Evolutionary conservation across 92 coral and sea anemone genomes (phyloP), one percentile per base, ranked within the genome.

Genomic region (Meandrina meandrites): DNA sequence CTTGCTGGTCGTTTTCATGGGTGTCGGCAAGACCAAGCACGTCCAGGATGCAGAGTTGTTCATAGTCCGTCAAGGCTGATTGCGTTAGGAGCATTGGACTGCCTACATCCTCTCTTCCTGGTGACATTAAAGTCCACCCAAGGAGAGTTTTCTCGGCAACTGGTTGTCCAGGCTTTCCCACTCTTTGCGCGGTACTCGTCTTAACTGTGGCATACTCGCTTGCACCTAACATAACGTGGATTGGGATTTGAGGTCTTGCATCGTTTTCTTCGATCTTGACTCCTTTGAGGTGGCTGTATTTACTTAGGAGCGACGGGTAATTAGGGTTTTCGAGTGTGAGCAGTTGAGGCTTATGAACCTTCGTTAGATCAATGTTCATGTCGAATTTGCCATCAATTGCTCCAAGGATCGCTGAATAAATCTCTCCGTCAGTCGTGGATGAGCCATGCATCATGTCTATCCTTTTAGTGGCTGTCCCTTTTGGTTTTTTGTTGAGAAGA

Each of bases 181-280:
- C 86, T 82, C 86, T 47, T 36, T 53, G 87, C 22, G 87, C 45
- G 22, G 71, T 83, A 35, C 57, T 48, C 31, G 67, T 83, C 30
- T 83, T 83, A 0, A 83, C 48, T 51, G 79, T 74, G 50, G 89
- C 87, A 35, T 89, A 89, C 66, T 89, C 89, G 10, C 91, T 76
- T n/a, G 91, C 82, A 31, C 90, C 92, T 75, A 92, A 87, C 56
- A 89, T 78, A 17, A 89, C 64, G 71, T 89, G 91, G 40, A 92
- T 88, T 19, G 89, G 92, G 24, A 87, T 72, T 68, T 56, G 80
- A 32, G 90, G 76, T 67, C 86, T 88, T 50, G 78, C 74, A 68
- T 89, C 92, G 78, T 56, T 47, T 48, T 88, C 89, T 75, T 83
- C 79, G 19, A 84, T 79, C 85, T 90, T 90, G 12, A 90, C 90